Evolutionary conservation across 2,888 invertebrate genomes (phyloP), one percentile per base, ranked within the genome.

Genomic region (Catocala sponsa): DNA sequence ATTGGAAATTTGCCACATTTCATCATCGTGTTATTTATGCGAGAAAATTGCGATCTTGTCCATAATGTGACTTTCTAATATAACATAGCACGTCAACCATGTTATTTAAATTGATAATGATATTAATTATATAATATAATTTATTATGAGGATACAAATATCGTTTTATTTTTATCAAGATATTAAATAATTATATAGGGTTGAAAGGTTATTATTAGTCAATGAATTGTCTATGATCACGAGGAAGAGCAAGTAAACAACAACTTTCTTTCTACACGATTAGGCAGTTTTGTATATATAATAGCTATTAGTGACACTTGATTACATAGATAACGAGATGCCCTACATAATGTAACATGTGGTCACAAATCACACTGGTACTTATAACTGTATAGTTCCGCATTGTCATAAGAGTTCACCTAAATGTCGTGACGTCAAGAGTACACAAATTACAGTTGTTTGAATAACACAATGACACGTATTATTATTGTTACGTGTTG

Each of bases 251-350:
- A 44, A 49, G 32, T 63, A 49, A 41, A 48, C 50, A 55, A 47
- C 48, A 54, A 55, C 7, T 59, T 41, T 81, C 78, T 81, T 80
- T 75, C 78, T 49, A 55, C 77, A 77, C 77, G 74, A 77, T 74
- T 77, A 51, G 70, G 60, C 60, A 60, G 64, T 55, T 70, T 59
- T 41, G 25, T 13, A 42, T 48, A 38, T 6, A 38, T 7, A 49
- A 52, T 59, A 47, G 57, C 54, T 63, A 63, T 35, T 41, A 12
- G 52, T 44, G 47, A 46, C 47, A 33, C 0, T 33, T 55, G 38
- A 25, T 47, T 60, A 12, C 32, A 33, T 46, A 35, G 32, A 53
- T 55, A 59, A 42, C 9, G 48, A 57, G 41, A 61, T 43, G 49
- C 5, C 9, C 48, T 55, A 46, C 13, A 25, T 44, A 43, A 54